A percentile compares a stretch with the other conserved stretches of the same genome.
These are phyloP conservation scores for Timema cristinae DNA, from an alignment of 2,888 invertebrate species.

Conservation along the genomic window DNA sequence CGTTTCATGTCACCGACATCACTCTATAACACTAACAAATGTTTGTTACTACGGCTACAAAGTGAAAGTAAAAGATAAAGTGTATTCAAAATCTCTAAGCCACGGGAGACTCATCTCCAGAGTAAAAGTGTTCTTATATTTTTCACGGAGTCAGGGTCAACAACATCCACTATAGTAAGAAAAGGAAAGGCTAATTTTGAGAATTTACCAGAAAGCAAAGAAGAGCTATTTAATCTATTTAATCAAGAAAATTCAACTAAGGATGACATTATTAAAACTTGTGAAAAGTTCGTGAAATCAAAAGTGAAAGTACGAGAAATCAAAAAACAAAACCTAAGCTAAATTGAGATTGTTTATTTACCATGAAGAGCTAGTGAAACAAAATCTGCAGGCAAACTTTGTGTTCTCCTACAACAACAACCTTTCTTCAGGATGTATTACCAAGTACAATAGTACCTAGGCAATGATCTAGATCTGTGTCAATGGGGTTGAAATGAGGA, in stretches of 20 bases:
- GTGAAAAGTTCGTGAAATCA: background rate
- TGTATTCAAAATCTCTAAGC: background rate
- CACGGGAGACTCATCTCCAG: background rate
- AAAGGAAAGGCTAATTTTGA: background rate
- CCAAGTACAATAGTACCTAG: background rate
- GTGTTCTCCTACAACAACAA: slow-evolving; percentile 1
- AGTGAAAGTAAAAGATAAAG: background rate
- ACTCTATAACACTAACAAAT: background rate
- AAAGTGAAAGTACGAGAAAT: background rate
- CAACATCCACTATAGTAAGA: background rate
- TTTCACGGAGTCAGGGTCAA: background rate
- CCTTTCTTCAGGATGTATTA: background rate
- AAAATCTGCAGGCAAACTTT: background rate
- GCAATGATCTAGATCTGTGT: background rate
- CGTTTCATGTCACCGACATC: background rate
- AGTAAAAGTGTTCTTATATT: background rate
- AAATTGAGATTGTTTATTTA: background rate
- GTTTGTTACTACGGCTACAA: background rate
- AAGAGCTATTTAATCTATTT: background rate
- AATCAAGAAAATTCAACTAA: background rate
- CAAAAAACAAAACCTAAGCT: background rate
- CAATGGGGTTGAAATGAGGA: background rate
- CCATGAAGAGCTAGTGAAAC: background rate
- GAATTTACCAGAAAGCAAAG: background rate
- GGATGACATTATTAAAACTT: background rate